A percentile compares a stretch with the other conserved stretches of the same genome.
phyloP scores from a whole-genome alignment of 2,888 invertebrate species.

The Zhuqinia jingwanae region DNA sequence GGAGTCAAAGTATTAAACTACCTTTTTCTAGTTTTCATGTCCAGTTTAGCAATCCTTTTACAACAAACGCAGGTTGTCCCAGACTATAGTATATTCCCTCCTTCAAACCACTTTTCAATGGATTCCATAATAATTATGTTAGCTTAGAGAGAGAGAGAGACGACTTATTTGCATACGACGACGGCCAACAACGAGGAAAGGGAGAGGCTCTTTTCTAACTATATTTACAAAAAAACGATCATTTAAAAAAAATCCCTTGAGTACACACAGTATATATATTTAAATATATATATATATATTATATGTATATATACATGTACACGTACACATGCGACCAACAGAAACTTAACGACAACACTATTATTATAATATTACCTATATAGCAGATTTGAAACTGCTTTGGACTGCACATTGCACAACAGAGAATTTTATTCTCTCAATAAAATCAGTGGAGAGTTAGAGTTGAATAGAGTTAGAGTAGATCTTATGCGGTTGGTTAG shows the following conservation, averaged over 20 bases:
- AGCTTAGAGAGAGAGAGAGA: constrained; percentile 33
- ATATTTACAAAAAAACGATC: not conserved
- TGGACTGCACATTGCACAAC: not conserved
- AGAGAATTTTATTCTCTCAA: constrained; percentile 39
- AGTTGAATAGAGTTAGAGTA: not conserved
- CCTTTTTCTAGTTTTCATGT: constrained; percentile 37
- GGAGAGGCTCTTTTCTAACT: constrained; percentile 18
- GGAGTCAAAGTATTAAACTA: constrained; percentile 14
- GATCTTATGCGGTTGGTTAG: not conserved
- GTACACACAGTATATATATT: constrained; percentile 14
- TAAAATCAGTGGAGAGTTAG: constrained; percentile 43
- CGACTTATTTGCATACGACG: constrained; percentile 57
- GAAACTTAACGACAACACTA: not conserved
- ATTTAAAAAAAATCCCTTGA: constrained; percentile 21
- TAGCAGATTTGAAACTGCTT: no score
- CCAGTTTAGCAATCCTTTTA: constrained; percentile 37
- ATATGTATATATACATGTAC: not conserved
- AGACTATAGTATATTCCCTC: constrained; percentile 9
- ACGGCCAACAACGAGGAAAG: constrained; percentile 9
- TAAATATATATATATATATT: no score
- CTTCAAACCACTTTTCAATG: constrained; percentile 31
- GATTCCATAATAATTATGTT: constrained; percentile 49
- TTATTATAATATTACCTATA: not conserved
- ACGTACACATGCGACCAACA: constrained; percentile 1
- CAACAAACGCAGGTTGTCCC: constrained; percentile 5